Base-by-base conservation (phyloP, 2,113 vertebrate genomes). In the Sander lucioperca region DNA sequence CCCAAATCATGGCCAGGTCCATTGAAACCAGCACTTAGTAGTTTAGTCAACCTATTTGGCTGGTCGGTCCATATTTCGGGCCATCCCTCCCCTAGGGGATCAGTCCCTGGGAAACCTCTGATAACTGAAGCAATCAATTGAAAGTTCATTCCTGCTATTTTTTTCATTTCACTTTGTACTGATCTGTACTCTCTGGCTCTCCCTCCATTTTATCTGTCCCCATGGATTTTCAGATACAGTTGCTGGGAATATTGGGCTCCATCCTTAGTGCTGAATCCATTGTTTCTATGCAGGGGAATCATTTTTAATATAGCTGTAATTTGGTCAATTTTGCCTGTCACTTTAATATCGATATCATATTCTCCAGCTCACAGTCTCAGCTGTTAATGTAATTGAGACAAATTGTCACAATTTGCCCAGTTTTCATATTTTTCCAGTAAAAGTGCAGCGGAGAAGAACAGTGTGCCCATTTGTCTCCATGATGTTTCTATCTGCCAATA, bases 61-160 rank as follows among this genome's bases (percentile, higher is more conserved):
- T 43, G 80, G 84, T 87, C 0, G 53, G 39, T 39, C 77, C 61
- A 83, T 92, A 83, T 90, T 85, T 87, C 54, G 70, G 65, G 63
- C 84, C 56, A 79, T 84, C 74, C 69, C 77, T 74, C 57, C 70
- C 62, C 58, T 6, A 51, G 82, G 90, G 78, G 57, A 85, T 59
- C 50, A n/a, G 59, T 79, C 75, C 68, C 87, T 51, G 79, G 71
- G 83, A 93, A 88, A 82, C 72, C 81, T 82, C 69, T 47, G 82
- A 89, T 88, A 86, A 84, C 82, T 82, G 74, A 83, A 79, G 59
- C 79, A 83, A 93, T 92, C 91, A 88, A 92, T 87, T 36, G 80
- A 90, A 89, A 92, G 92, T 82, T 87, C 58, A 90, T 93, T 86
- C 62, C n/a, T 69, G 68, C 19, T 66, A 68, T 63, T 83, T 79